Evolutionary conservation across 1,140 invertebrate genomes (phyloP), one percentile per base, ranked within the genome.

Genomic region (Drosophila asahinai): DNA sequence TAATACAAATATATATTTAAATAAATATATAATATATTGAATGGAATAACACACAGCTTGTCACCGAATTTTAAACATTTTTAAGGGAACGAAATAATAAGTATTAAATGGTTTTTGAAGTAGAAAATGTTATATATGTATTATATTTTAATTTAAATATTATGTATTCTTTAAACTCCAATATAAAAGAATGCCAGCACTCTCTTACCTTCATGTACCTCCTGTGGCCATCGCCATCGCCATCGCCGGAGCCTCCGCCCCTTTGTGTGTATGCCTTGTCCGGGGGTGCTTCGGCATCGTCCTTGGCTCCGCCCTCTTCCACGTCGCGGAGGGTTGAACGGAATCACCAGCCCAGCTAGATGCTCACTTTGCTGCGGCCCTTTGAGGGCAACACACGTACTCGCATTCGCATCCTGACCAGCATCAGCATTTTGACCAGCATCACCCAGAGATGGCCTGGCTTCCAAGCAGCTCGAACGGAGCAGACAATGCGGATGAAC

Each of bases 391-490:
- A 43, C 67, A 14, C 43, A 63, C 60, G 47, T 15, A 36, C 30
- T 17, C 38, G 22, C 19, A 59, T 17, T 17, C 38, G 22, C 19
- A 59, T 45, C 40, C 22, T 22, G 22, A 45, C 33, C 33, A 36
- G 33, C 33, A 36, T 12, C 33, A 45, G n/a, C 58, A 43, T 9
- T 17, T 33, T 19, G 25, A n/a, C 0, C 3, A n/a, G 15, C 19
- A 6, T 6, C 33, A 27, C 14, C 7, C 7, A 60, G 14, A 27
- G 40, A 89, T 89, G 86, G 86, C 86, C 45, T 89, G 86, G 86
- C 64, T 90, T 52, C 86, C 86, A 3, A 89, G 86, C 79, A 89
- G 79, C 60, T 76, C 75, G 15, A 87, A 87, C 6, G 79, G 65
- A 19, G 66, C 80, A 8, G 84, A 84, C n/a, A 89, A 91, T 54